Conservation (phyloP, 1,140 invertebrate genomes). For the Pogonus chalceus region DNA sequence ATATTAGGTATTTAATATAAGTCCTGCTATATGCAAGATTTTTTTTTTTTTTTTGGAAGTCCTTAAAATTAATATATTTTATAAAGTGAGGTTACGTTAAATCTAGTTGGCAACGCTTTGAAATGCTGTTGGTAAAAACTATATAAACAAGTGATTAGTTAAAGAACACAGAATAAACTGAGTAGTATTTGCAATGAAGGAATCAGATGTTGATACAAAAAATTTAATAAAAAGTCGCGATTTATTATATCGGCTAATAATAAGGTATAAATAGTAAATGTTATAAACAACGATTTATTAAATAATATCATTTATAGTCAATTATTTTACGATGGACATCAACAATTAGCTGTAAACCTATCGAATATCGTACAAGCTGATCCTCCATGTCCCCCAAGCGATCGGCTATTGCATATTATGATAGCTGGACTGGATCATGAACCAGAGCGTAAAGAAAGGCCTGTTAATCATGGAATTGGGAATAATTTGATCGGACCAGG, state of each 20-base stretch:
- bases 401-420: constrained; percentile 75
- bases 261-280: constrained; percentile 52
- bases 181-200: constrained; percentile 47
- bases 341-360: constrained; percentile 75
- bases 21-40: too few species aligned
- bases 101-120: too few species aligned
- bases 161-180: too few species aligned
- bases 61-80: too few species aligned
- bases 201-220: constrained; percentile 53
- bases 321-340: constrained; percentile 87
- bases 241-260: constrained; percentile 73
- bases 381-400: constrained; percentile 88
- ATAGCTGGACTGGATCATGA: constrained; percentile 79
- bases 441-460: constrained; percentile 57
- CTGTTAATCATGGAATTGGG: constrained; percentile 45
- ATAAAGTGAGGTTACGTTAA: too few species aligned
- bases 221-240: constrained; percentile 76
- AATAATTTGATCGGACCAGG: constrained; percentile 72
- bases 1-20: too few species aligned
- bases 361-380: constrained; percentile 74
- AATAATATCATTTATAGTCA: constrained; percentile 53
- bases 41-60: too few species aligned
- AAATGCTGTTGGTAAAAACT: background rate
- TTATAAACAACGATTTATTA: constrained; percentile 12
- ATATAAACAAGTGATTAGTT: background rate